Percentiles rank a stretch among this genome's conserved stretches.
phyloP scores from a whole-genome alignment of 2,888 invertebrate genomes.

The Ctena decussata region DNA sequence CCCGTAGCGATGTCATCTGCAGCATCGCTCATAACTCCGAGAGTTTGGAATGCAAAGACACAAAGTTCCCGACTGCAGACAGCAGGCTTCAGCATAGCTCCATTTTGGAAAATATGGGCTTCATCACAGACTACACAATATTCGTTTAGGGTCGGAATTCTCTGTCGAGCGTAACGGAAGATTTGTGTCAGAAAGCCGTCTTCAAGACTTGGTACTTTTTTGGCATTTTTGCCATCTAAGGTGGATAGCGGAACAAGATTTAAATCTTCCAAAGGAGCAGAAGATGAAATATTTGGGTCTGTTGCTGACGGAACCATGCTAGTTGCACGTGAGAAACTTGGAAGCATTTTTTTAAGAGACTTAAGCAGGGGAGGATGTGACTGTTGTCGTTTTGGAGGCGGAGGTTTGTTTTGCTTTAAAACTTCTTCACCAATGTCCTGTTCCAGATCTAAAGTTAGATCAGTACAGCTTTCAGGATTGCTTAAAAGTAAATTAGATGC shows the following conservation, averaged over 20 bases:
- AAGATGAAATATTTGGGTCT: conserved; percentile 27
- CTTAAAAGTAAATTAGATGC: conserved; percentile 73
- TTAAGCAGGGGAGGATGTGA: conserved; percentile 64
- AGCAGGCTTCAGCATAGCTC: conserved; percentile 85
- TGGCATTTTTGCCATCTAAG: conserved; percentile 72
- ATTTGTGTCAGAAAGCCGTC: conserved; percentile 72
- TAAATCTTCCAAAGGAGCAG: conserved; percentile 54
- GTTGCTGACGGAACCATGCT: conserved; percentile 46
- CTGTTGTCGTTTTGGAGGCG: conserved; percentile 51
- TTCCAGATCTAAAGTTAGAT: conserved; percentile 5
- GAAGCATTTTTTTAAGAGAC: conserved; percentile 57
- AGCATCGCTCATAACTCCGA: conserved; percentile 84
- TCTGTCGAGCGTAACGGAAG: conserved; percentile 78
- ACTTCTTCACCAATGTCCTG: conserved; percentile 2
- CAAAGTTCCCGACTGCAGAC: conserved; percentile 83
- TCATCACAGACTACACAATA: conserved; percentile 85
- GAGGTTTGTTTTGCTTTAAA: not conserved
- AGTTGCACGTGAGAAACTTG: conserved; percentile 56
- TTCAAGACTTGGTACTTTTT: conserved; percentile 72
- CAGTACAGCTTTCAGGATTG: conserved; percentile 58
- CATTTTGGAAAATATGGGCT: conserved; percentile 83
- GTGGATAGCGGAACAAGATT: conserved; percentile 70
- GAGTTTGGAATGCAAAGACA: conserved; percentile 83
- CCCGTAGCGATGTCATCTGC: conserved; percentile 82
- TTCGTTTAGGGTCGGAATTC: conserved; percentile 82